Evolutionary conservation across 2,797 vertebrate genomes (phyloP), one percentile per base, ranked within the genome.

Genomic region (Sebastes variabilis): DNA sequence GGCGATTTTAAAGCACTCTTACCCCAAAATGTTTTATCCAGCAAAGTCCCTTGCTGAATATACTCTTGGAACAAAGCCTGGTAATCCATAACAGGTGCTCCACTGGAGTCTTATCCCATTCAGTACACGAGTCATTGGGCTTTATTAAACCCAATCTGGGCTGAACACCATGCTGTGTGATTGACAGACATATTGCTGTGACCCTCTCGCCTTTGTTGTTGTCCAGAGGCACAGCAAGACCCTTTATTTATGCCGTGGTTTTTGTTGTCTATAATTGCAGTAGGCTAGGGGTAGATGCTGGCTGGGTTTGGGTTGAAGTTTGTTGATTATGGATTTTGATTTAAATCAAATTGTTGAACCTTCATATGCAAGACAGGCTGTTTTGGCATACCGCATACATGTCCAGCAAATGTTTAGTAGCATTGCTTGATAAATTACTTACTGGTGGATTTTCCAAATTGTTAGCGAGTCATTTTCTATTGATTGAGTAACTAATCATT

Each of bases 61-160:
- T 73, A 84, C 82, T 85, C 85, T 89, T 88, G 88, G 88, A 91
- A 90, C 90, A 93, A 92, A 93, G 91, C 92, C 88, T 88, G 80
- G 88, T 95, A 96, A 95, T 95, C 92, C 89, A 93, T 90, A 94
- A 93, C 91, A 95, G 92, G 94, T 94, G 92, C 93, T 92, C 75
- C 34, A 83, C 81, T 91, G 74, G 87, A 90, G 85, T 89, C 66
- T 29, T 71, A 87, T 85, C 77, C 86, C 72, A 80, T 88, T 91
- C 75, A 82, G 52, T 73, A 86, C 84, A 88, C 75, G 88, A 94
- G 88, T 92, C 88, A 80, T 89, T 91, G 86, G 86, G 85, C 84
- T 91, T 93, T 91, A 93, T 92, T 93, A 92, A 94, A 93, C 87
- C 81, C 84, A 90, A 81, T 88, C 85, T 83, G 72, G 83, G 64